Conservation (phyloP, 2,113 vertebrate genomes). For the Thomomys bottae region DNA sequence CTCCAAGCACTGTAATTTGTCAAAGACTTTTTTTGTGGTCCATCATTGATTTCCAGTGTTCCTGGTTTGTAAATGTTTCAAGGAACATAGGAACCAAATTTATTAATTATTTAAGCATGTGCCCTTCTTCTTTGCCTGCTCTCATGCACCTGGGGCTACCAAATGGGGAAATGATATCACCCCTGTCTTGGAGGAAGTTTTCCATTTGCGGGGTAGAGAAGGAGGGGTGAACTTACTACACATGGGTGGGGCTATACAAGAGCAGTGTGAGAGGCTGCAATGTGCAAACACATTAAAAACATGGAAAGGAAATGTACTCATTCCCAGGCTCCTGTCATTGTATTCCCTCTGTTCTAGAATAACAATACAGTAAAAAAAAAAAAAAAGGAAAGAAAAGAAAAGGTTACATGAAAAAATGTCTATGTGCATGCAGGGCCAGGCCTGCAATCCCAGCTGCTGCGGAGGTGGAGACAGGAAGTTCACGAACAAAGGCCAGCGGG, state of each 20-base stretch:
- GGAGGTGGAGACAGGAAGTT: too few species aligned
- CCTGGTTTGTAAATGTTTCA: conserved; percentile 9
- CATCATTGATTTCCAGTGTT: conserved; percentile 2
- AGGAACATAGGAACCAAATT: neutral
- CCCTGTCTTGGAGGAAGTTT: neutral
- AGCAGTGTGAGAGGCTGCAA: fast-evolving
- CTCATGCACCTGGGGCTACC: fast-evolving
- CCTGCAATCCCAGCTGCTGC: too few species aligned
- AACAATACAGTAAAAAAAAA: too few species aligned
- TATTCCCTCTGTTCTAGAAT: too few species aligned
- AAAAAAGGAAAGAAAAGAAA: too few species aligned
- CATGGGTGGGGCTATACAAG: too few species aligned
- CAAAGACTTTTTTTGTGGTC: neutral
- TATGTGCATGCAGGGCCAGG: too few species aligned
- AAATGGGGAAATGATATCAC: fast-evolving
- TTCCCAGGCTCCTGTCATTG: too few species aligned
- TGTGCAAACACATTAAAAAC: neutral
- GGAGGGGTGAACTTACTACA: fast-evolving
- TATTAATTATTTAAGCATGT: neutral
- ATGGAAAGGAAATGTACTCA: too few species aligned
- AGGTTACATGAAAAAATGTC: too few species aligned
- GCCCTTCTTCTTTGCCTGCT: fast-evolving
- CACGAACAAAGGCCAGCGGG: too few species aligned
- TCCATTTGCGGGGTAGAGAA: neutral
- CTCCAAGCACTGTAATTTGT: conserved; percentile 38